These are phyloP conservation scores for Pao palembangensis DNA, from an alignment of 2,113 vertebrate genomes.

Conservation along the genomic window DNA sequence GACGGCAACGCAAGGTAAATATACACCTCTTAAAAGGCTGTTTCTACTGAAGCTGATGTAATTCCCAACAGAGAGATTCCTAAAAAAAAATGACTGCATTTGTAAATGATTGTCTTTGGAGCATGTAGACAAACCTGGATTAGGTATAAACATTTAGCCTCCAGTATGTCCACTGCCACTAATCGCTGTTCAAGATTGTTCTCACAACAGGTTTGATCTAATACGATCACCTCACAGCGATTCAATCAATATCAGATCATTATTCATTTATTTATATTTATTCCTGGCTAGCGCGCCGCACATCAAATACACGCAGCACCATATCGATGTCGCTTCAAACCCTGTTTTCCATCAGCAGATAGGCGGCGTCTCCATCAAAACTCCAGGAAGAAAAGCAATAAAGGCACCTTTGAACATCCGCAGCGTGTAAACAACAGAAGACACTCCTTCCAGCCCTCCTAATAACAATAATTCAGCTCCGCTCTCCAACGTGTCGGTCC, in stretches of 20 bases:
- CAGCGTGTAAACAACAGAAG: conserved; percentile 1
- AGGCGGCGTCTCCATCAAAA: neutral
- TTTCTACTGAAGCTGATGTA: neutral
- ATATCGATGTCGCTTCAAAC: neutral
- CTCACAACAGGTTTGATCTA: no score
- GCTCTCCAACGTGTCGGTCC: neutral
- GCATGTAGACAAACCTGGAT: no score
- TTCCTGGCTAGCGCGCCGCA: no score
- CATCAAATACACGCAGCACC: no score
- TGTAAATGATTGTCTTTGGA: no score
- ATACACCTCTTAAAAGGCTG: neutral
- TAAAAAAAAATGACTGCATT: no score
- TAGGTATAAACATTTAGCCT: no score
- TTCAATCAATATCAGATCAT: no score
- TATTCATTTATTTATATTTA: no score
- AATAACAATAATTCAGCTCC: conserved; percentile 20
- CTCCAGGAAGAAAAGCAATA: neutral
- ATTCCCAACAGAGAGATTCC: neutral
- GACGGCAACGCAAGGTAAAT: neutral
- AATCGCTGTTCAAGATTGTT: no score
- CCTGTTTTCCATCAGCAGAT: neutral
- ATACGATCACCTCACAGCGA: no score
- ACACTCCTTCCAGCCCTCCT: conserved; percentile 3
- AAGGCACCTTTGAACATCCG: neutral
- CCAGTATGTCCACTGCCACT: no score